Evolutionary conservation across 2,797 vertebrate species (phyloP), one percentile per base, ranked within the genome.

Genomic region (Enteromius mattozi): DNA sequence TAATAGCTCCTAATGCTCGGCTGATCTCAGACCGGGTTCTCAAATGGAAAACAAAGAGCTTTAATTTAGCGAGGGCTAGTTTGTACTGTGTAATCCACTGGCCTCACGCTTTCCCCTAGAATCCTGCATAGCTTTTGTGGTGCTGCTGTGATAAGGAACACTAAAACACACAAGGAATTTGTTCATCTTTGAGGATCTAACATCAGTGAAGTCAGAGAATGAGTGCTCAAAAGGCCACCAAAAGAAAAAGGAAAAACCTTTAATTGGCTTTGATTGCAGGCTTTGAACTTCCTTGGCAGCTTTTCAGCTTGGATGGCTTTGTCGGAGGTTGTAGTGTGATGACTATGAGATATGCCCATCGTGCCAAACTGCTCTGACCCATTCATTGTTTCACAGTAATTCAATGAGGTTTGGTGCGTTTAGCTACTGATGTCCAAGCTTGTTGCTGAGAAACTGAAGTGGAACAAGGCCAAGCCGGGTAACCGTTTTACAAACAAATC

Each of bases 401-500:
- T 86, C 74, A 74, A 75, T 66, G 68, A 75, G 66, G 70, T 76
- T 83, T 84, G 49, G 35, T 69, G 51, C 3, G 33, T 87, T 75
- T 59, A 70, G 56, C 79, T 80, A 81, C 80, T 51, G 35, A 47
- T 78, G 66, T 37, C 47, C 76, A 40, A 65, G 68, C 33, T 19
- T 17, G 88, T 89, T 87, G 88, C 87, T 87, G 81, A 81, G 87
- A 81, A 78, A 89, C 85, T 79, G 12, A 77, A 81, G 77, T 27
- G 35, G 51, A 24, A 74, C 45, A 69, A 78, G n/a, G 81, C 76
- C 82, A 85, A 83, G 59, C 80, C 17, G 47, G 37, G 72, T 83
- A 84, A 86, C 82, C 75, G 80, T 82, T 89, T 85, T 77, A 86
- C 76, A 86, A 80, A 76, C 61, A 76, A 83, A 69, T 75, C 42